These are phyloP conservation scores for Rhogogaster chlorosoma DNA, from an alignment of 2,888 invertebrate species.

Conservation along the genomic window DNA sequence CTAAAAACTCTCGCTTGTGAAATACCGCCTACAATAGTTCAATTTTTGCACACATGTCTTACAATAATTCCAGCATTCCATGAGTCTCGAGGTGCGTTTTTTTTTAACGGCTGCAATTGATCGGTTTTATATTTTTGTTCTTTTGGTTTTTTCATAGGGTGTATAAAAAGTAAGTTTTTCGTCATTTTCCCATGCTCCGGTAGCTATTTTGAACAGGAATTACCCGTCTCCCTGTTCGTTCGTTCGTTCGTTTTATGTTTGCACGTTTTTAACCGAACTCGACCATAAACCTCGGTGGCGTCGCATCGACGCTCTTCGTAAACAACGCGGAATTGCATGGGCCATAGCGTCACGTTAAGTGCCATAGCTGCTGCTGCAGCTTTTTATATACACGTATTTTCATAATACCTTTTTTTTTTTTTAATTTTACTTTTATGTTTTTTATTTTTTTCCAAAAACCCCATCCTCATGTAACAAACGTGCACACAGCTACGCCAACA, in stretches of 20 bases:
- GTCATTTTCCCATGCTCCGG: not conserved
- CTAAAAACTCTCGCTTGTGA: too few relatives aligned
- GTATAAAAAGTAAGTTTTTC: conserved; percentile 21
- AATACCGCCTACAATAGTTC: too few relatives aligned
- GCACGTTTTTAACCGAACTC: conserved; percentile 40
- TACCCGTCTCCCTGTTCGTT: not conserved
- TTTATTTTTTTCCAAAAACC: not conserved
- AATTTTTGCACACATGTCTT: too few relatives aligned
- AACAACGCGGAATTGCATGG: conserved; percentile 41
- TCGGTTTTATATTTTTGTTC: conserved; percentile 14
- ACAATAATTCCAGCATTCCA: too few relatives aligned
- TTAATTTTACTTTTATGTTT: not conserved
- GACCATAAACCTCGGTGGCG: conserved; percentile 40
- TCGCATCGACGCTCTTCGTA: conserved; percentile 38
- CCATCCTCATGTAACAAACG: not conserved
- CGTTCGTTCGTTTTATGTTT: conserved; percentile 40
- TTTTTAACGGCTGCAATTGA: not conserved
- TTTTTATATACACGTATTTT: conserved; percentile 9
- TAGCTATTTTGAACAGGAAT: conserved; percentile 10
- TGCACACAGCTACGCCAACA: not conserved
- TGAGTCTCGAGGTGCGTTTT: too few relatives aligned
- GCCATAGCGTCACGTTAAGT: conserved; percentile 25
- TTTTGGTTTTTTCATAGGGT: not conserved
- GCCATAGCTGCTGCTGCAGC: conserved; percentile 28
- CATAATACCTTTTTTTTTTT: not conserved